These are phyloP conservation scores for Eremophila alpestris DNA, from an alignment of 2,797 vertebrate genomes.

Conservation along the genomic window DNA sequence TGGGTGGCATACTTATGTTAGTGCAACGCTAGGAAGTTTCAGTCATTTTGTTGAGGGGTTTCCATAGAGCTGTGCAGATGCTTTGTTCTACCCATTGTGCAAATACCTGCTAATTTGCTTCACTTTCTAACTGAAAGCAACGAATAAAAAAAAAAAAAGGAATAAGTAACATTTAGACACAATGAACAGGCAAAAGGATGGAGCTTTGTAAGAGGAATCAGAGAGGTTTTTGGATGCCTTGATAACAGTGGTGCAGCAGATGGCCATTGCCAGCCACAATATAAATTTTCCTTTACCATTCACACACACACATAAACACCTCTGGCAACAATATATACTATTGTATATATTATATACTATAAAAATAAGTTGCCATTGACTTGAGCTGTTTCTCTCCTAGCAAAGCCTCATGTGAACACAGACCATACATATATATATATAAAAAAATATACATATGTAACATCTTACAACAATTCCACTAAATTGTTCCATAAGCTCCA, in stretches of 20 bases:
- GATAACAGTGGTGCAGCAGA: neutral
- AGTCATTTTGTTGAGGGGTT: slow-evolving; percentile 28
- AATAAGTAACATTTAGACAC: neutral
- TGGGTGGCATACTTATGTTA: neutral
- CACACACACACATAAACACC: neutral
- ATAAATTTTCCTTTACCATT: neutral
- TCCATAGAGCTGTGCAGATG: slow-evolving; percentile 39
- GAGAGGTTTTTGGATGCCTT: neutral
- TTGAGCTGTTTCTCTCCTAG: neutral
- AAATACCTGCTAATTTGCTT: slow-evolving; percentile 26
- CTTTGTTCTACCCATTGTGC: slow-evolving; percentile 23
- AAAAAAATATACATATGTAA: neutral
- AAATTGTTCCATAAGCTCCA: neutral
- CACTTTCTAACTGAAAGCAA: slow-evolving; percentile 1
- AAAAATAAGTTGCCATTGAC: neutral
- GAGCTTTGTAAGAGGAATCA: neutral
- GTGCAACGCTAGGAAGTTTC: slow-evolving; percentile 19
- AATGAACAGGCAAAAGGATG: neutral
- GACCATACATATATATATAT: too few species aligned
- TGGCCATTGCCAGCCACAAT: neutral
- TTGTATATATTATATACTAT: too few species aligned
- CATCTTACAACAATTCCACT: neutral
- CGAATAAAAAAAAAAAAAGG: neutral
- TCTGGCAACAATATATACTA: neutral
- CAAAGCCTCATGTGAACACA: neutral